Evolutionary conservation across 2,888 invertebrate genomes (phyloP), one percentile per base, ranked within the genome.

Genomic region (Pasiphila rectangulata): DNA sequence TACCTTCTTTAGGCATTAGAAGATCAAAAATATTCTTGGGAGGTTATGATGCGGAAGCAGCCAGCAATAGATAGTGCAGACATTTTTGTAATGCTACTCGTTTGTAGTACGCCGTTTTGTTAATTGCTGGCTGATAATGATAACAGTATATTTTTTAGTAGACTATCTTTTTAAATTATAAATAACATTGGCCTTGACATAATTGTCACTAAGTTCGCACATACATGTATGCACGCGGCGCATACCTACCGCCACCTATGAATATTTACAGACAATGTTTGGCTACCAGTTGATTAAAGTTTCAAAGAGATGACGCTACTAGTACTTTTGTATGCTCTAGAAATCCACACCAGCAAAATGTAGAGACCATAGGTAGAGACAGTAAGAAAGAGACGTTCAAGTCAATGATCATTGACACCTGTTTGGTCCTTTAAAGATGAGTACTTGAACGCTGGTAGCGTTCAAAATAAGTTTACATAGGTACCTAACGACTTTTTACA

Each of bases 181-280:
- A 32, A 32, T 32, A 46, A 69, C 75, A 74, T 69, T 83, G 83
- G 80, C 87, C 86, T 86, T 86, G 86, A 83, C 86, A 85, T 84
- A 78, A 79, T 71, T 79, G 78, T 75, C 73, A 75, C 69, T 76
- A 49, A 74, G 75, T 69, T 79, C 69, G 78, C 79, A 80, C 79
- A 79, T 76, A 73, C 52, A 52, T 56, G 45, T 27, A 37, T 42
- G 27, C 17, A 34, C 34, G 41, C 37, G 40, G 13, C 54, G 52
- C 59, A 61, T 53, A 24, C 32, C 44, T 59, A 66, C 63, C 70
- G 74, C 68, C 69, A 66, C 61, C 74, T 73, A 65, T 55, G 54
- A 23, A 15, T 21, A 35, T 46, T 45, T 25, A 17, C 25, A 46
- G 5, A n/a, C 32, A 6, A 17, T 32, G n/a, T 53, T 15, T 41